Percentiles rank a stretch among this genome's conserved stretches.
These are phyloP conservation scores for Cassiopea andromeda DNA, from an alignment of 30 jellyfish, hydroid and myxozoan species.

Conservation along the genomic window DNA sequence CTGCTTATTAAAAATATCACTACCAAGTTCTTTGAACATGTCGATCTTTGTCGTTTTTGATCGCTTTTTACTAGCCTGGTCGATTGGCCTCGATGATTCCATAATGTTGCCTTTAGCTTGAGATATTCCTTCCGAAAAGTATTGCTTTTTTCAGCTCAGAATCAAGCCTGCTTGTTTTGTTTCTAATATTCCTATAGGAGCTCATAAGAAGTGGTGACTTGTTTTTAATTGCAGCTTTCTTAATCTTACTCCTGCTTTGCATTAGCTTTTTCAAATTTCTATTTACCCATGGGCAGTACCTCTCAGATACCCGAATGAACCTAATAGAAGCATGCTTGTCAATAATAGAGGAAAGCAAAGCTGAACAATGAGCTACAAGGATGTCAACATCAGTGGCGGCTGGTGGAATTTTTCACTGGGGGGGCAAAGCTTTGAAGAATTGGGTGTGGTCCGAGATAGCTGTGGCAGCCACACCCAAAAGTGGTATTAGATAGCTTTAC, in stretches of 20 bases:
- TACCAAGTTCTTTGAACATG: background rate
- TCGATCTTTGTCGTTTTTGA: no score
- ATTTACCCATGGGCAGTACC: no score
- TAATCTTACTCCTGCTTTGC: constrained; percentile 23
- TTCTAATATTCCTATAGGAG: constrained; percentile 24
- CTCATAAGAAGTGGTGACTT: constrained; percentile 26
- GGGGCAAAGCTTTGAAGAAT: no score
- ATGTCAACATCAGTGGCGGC: background rate
- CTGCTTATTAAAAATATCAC: background rate
- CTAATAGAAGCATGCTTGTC: constrained; percentile 36
- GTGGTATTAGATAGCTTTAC: no score
- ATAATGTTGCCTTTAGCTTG: background rate
- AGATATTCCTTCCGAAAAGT: constrained; percentile 1
- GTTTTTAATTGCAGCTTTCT: constrained; percentile 24
- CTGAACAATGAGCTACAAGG: constrained; percentile 5
- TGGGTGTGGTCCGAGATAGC: no score
- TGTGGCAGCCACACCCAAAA: no score
- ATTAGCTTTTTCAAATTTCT: no score
- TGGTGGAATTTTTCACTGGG: no score
- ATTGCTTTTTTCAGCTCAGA: constrained; percentile 11
- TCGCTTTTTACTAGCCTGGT: constrained; percentile 1
- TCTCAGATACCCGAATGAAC: constrained; percentile 35
- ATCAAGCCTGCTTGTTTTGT: constrained; percentile 11
- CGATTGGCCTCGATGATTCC: constrained; percentile 15
- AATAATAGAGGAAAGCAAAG: background rate